A percentile compares a stretch with the other conserved stretches of the same genome.
phyloP scores from a whole-genome alignment of 2,888 invertebrate species.

The Eutolmus rufibarbis region DNA sequence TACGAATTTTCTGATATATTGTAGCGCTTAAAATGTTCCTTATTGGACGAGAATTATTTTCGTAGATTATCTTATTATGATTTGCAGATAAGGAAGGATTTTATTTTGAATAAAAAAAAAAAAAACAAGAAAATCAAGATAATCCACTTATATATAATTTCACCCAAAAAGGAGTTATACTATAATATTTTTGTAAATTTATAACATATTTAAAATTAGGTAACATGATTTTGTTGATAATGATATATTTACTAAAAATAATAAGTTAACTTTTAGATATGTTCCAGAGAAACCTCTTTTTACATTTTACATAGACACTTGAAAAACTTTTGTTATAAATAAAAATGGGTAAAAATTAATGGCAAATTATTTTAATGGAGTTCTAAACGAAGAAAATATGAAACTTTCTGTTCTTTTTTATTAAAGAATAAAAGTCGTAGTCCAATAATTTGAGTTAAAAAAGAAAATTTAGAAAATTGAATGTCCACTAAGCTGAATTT shows the following conservation, averaged over 20 bases:
- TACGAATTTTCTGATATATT: neutral
- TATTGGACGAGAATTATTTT: neutral
- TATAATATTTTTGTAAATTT: neutral
- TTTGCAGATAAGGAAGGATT: neutral
- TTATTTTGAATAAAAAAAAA: neutral
- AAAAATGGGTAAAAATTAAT: too few species aligned
- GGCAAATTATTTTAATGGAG: too few species aligned
- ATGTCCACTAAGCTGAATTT: too few species aligned
- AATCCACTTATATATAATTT: neutral
- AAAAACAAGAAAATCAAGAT: neutral
- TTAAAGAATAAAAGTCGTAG: too few species aligned
- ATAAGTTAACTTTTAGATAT: neutral
- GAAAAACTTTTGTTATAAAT: neutral
- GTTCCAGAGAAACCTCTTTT: neutral
- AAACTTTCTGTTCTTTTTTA: too few species aligned
- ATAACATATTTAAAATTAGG: neutral
- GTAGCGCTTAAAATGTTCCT: neutral
- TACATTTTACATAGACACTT: neutral
- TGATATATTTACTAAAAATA: neutral
- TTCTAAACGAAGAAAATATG: too few species aligned
- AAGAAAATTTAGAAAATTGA: too few species aligned
- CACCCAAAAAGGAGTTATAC: neutral
- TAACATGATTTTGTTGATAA: neutral
- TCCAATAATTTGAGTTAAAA: too few species aligned
- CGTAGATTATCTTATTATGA: neutral